These are phyloP conservation scores for Beaufortia kweichowensis DNA, from an alignment of 2,113 vertebrate species.

Conservation along the genomic window DNA sequence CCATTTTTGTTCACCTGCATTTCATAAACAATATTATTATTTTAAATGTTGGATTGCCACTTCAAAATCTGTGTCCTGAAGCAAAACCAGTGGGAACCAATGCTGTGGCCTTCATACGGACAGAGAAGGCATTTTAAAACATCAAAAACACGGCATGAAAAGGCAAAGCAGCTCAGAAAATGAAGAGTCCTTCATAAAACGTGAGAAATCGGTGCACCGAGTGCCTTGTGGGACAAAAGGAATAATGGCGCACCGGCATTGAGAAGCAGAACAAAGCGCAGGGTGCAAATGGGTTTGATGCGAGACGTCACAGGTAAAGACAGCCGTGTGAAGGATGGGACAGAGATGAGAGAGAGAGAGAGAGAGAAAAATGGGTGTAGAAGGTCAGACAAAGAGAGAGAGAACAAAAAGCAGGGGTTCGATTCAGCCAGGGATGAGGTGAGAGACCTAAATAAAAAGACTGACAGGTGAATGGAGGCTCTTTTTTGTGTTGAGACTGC, in stretches of 20 bases:
- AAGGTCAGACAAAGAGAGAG: conserved; percentile 62
- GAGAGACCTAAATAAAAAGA: conserved; percentile 45
- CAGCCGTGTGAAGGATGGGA: conserved; percentile 30
- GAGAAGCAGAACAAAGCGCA: conserved; percentile 27
- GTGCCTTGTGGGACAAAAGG: conserved; percentile 19
- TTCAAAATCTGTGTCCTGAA: neutral
- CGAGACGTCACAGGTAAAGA: conserved; percentile 4
- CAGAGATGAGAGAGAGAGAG: conserved; percentile 42
- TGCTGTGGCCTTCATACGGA: neutral
- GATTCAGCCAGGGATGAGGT: conserved; percentile 23
- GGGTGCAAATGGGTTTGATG: conserved; percentile 11
- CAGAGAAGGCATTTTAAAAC: neutral
- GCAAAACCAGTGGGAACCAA: neutral
- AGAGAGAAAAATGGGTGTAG: conserved; percentile 24
- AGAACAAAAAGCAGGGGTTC: conserved; percentile 49
- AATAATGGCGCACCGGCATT: conserved; percentile 29
- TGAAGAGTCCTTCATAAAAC: conserved; percentile 9
- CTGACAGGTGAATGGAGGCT: conserved; percentile 40
- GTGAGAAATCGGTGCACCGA: conserved; percentile 9
- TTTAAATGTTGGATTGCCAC: no score
- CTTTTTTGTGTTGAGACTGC: conserved; percentile 21
- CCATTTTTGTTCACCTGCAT: no score
- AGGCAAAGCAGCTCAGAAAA: conserved; percentile 7
- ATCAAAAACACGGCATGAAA: conserved; percentile 9
- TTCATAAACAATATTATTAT: no score